phyloP scores from a whole-genome alignment of 2,797 vertebrate species.

The Trichosurus vulpecula region DNA sequence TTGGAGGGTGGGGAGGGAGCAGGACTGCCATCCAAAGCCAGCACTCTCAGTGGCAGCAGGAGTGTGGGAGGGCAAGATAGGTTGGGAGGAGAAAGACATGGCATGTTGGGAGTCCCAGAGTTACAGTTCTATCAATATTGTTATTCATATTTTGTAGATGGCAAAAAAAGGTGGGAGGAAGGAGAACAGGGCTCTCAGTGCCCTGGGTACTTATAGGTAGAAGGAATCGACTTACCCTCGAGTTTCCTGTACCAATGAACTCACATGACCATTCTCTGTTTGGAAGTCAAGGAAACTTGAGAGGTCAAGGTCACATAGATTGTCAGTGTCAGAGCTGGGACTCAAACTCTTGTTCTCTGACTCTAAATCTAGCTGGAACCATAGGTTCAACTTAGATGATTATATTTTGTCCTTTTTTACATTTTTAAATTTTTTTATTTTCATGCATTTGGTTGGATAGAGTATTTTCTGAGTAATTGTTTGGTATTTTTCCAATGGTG shows the following conservation, averaged over 20 bases:
- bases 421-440: neutral
- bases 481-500: neutral
- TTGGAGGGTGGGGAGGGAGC: no score
- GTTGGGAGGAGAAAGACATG: neutral
- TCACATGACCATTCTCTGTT: neutral
- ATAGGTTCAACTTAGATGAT: neutral
- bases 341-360: neutral
- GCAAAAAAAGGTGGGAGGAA: neutral
- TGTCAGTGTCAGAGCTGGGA: neutral
- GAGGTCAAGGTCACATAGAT: neutral
- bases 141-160: neutral
- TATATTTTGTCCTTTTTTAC: neutral
- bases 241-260: neutral
- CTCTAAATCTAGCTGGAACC: neutral
- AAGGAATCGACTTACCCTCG: neutral
- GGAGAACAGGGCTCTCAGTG: neutral
- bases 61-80: no score
- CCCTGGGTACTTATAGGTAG: neutral
- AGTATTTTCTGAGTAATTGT: neutral
- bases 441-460: neutral
- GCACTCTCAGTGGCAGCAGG: no score
- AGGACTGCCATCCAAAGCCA: no score
- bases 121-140: neutral
- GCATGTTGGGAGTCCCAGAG: neutral
- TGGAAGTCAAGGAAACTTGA: neutral